Percentiles rank a stretch among this genome's conserved stretches.
Conservation (phyloP, 2,888 invertebrate genomes). For the Himalopsyche anomala region DNA sequence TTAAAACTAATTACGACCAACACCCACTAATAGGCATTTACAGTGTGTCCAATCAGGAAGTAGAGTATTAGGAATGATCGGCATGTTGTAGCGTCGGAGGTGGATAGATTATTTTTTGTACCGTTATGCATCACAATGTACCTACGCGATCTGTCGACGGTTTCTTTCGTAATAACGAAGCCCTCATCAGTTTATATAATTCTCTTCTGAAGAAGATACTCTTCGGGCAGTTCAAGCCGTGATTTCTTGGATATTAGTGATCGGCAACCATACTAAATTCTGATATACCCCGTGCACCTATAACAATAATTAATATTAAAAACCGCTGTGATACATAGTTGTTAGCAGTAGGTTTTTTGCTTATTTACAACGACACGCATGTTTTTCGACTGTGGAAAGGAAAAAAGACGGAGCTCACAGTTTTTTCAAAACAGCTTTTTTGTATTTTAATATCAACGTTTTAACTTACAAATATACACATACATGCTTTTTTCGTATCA, state of each 20-base stretch:
- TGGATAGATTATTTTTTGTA: slow-evolving; percentile 17
- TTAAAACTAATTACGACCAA: no score
- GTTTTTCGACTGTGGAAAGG: no score
- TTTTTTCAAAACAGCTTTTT: no score
- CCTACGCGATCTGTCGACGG: background rate
- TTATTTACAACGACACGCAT: no score
- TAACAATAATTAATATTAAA: no score
- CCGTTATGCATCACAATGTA: background rate
- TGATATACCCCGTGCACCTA: no score
- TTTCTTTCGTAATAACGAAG: slow-evolving; percentile 16
- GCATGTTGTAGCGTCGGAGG: background rate
- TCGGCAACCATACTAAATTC: background rate
- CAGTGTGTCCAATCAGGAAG: slow-evolving; percentile 13
- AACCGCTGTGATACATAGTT: no score
- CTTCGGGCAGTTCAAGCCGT: background rate
- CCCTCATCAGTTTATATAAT: slow-evolving; percentile 31
- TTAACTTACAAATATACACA: no score
- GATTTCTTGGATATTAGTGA: background rate
- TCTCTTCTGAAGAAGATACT: slow-evolving; percentile 33
- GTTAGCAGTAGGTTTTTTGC: no score
- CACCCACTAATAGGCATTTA: background rate
- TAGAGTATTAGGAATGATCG: background rate
- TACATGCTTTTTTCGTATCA: no score
- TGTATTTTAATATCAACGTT: no score
- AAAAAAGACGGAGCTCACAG: no score